These are phyloP conservation scores for Calephelis nemesis DNA, from an alignment of 1,140 invertebrate genomes.

Conservation along the genomic window DNA sequence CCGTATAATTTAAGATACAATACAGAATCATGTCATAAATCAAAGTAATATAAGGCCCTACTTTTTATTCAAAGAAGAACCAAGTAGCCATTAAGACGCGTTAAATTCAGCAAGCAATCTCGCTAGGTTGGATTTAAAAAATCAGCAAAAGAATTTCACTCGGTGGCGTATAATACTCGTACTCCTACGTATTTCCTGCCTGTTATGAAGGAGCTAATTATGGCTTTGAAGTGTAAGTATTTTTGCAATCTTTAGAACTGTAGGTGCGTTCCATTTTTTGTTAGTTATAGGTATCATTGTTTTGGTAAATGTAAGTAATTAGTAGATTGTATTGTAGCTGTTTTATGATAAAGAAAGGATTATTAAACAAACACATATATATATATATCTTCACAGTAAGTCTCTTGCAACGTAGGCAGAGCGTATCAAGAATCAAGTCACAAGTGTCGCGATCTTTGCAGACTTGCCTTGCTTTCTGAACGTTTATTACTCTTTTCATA, in stretches of 20 bases:
- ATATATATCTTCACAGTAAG: too few species aligned
- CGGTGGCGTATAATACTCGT: conserved; percentile 31
- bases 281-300: neutral
- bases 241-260: conserved; percentile 5
- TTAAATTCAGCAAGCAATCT: conserved; percentile 40
- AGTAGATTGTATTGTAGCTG: too few species aligned
- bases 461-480: too few species aligned
- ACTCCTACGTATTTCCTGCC: conserved; percentile 36
- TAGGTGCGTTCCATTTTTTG: conserved; percentile 4
- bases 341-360: too few species aligned
- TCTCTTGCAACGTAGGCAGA: too few species aligned
- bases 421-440: too few species aligned
- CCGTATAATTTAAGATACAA: conserved; percentile 31
- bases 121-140: conserved; percentile 39
- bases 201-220: conserved; percentile 45
- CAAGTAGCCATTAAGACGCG: conserved; percentile 39
- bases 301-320: too few species aligned
- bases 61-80: conserved; percentile 40
- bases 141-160: conserved; percentile 39
- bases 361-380: too few species aligned
- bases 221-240: conserved; percentile 35
- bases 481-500: too few species aligned
- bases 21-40: conserved; percentile 30
- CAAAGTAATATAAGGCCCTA: conserved; percentile 29
- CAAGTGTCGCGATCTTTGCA: too few species aligned